Base-by-base conservation (phyloP, 1,140 invertebrate species). In the Anoplolepis gracilipes region DNA sequence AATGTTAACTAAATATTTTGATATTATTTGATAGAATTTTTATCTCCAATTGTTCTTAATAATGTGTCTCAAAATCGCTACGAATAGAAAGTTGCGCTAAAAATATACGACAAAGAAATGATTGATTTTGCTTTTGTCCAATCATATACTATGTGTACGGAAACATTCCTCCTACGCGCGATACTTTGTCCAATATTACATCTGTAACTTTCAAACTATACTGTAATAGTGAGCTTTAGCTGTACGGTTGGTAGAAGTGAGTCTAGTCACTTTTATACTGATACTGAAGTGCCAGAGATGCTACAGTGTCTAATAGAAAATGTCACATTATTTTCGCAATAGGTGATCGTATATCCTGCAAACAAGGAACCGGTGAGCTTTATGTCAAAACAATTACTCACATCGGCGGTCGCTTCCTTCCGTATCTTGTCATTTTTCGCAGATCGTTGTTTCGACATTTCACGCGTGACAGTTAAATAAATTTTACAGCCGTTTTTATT, bases 381-480 rank as follows among this genome's bases (percentile, higher is more conserved):
- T 19, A 11, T 36, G 16, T 78, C 30, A 6, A 25, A 42, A 67
- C 39, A 55, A 22, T 86, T 28, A 88, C 88, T 90, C 53, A 93
- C 93, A 69, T 93, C 89, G 3, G 28, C 87, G 81, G 70, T 81
- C 19, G 59, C 25, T 7, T 11, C 13, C 67, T 88, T 87, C 8
- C 55, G 77, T 11, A n/a, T 16, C 76, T 92, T 93, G 1, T 75
- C 87, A n/a, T 7, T 64, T 90, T 92, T 93, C 77, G 91, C 91
- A 16, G 91, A 84, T 11, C 69, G 81, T 59, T 90, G 88, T 69
- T 93, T 94, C 72, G 93, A 93, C 93, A 94, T 94, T 91, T 90
- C 81, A 46, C 92, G 87, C 72, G 36, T 69, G 55, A 82, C 42
- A 1, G 73, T 76, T 57, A 84, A 62, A 72, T 65, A 57, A 49